phyloP scores from a whole-genome alignment of 2,797 vertebrate genomes.

The Sebastes taczanowskii region DNA sequence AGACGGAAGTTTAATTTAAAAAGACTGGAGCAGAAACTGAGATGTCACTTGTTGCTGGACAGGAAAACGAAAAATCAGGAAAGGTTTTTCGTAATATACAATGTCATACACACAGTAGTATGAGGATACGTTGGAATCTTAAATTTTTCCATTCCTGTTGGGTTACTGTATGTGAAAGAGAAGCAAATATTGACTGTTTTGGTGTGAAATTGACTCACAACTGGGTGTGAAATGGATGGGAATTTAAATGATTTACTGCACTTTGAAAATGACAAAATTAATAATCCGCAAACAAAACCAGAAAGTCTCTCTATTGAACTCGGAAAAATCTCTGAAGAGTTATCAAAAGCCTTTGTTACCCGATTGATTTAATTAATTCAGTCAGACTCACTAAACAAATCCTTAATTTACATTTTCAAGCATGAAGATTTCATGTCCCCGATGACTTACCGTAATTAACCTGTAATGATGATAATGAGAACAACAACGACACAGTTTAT shows the following conservation, averaged over 20 bases:
- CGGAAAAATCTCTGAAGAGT: not conserved
- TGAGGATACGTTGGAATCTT: too few species aligned
- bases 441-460: conserved; percentile 57
- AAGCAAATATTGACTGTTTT: not conserved
- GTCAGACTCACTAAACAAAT: conserved; percentile 41
- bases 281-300: not conserved
- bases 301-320: not conserved
- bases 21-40: too few species aligned
- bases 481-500: conserved; percentile 58
- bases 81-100: too few species aligned
- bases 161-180: not conserved
- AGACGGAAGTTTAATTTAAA: too few species aligned
- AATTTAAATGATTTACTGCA: not conserved
- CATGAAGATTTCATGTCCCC: conserved; percentile 41
- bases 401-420: conserved; percentile 55
- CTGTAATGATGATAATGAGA: conserved; percentile 58
- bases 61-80: too few species aligned
- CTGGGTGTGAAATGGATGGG: not conserved
- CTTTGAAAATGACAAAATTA: not conserved
- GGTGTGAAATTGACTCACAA: conserved; percentile 1
- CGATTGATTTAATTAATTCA: conserved; percentile 39
- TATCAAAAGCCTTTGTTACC: conserved; percentile 24
- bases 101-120: too few species aligned
- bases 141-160: not conserved
- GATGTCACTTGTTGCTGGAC: too few species aligned